Conservation (phyloP, 2,888 invertebrate genomes). For the Oligia fasciuncula region DNA sequence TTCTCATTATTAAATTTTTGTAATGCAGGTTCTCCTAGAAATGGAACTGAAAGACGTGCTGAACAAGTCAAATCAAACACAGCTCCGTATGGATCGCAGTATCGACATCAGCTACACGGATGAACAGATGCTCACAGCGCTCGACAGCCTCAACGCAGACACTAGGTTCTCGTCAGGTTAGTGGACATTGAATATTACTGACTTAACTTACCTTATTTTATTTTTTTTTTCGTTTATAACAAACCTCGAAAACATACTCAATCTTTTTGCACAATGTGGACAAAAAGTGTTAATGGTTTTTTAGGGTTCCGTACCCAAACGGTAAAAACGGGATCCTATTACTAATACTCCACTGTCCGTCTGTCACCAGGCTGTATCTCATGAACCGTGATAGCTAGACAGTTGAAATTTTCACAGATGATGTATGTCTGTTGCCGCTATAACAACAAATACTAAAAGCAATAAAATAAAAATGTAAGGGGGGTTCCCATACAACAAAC, state of each 20-base stretch:
- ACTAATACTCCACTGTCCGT: no score
- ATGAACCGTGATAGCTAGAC: no score
- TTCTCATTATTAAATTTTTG: background rate
- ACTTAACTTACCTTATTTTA: background rate
- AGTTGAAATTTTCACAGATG: no score
- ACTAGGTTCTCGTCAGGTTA: constrained; percentile 80
- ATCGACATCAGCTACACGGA: constrained; percentile 87
- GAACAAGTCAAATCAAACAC: constrained; percentile 82
- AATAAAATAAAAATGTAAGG: no score
- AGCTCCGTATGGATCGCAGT: constrained; percentile 80
- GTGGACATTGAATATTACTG: constrained; percentile 3
- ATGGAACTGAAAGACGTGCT: constrained; percentile 85
- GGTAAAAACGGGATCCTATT: no score
- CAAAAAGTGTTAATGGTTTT: background rate
- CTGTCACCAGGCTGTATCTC: no score
- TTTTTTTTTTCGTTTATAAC: background rate
- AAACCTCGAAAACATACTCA: background rate
- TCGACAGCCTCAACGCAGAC: constrained; percentile 83
- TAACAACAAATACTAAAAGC: no score
- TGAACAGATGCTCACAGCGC: constrained; percentile 84
- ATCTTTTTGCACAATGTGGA: background rate
- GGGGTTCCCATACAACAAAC: no score
- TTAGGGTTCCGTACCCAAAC: background rate
- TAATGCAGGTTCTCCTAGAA: constrained; percentile 78
- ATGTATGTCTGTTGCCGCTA: no score